Evolutionary conservation across 2,113 vertebrate genomes (phyloP).

Genomic region (Puma concolor): DNA sequence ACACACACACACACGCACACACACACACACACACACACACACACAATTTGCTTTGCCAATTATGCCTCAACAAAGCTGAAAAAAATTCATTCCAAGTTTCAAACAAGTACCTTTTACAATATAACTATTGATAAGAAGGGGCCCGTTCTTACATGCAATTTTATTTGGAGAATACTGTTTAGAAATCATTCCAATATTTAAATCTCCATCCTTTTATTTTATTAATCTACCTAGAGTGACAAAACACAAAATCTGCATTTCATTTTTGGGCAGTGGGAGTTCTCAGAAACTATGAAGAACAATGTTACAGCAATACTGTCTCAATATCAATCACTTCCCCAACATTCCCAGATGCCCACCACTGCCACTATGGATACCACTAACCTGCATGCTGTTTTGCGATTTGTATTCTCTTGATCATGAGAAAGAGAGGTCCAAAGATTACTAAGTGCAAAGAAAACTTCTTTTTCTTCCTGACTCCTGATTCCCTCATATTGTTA

Average conservation of each 20-base stretch:
- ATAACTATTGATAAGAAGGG: background rate
- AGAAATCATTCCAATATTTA: background rate
- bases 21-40: background rate
- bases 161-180: background rate
- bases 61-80: background rate
- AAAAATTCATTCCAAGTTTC: background rate
- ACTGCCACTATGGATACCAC: too few relatives aligned
- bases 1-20: too few relatives aligned
- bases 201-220: background rate
- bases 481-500: background rate
- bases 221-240: background rate
- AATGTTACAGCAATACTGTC: background rate
- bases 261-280: background rate
- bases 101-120: background rate
- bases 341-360: background rate
- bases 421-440: background rate
- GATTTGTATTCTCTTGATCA: background rate
- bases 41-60: background rate
- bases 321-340: background rate
- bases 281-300: background rate
- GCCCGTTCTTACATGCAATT: background rate
- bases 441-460: background rate
- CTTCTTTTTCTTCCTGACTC: background rate
- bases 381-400: rapidly evolving
- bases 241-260: constrained; percentile 21